Base-by-base conservation (phyloP, 2,113 vertebrate species). In the Nibea albiflora region DNA sequence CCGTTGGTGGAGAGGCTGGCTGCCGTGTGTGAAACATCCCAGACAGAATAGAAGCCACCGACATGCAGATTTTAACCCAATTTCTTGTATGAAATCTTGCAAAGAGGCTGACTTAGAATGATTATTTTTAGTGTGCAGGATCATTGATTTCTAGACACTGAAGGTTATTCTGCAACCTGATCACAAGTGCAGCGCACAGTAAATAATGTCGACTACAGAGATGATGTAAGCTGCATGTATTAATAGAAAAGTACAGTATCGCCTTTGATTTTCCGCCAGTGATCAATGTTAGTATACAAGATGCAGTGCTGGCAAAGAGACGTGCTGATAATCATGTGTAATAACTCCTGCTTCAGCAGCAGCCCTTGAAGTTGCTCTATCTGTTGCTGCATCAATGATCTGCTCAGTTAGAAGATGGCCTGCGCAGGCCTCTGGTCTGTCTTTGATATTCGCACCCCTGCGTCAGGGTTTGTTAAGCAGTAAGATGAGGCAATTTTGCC, bases 391-490 rank as follows among this genome's bases (percentile, higher is more conserved):
- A 90, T 93, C 90, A 78, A 28, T 81, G 76, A 88, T 81, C 74
- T 61, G 78, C 80, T 87, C 72, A 39, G 80, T 73, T 58, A 76
- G 80, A 84, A 60, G 76, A 76, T 58, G 65, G 80, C 70, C 87
- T 78, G 72, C 24, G 17, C 82, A 87, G 92, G 88, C 90, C 57
- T 88, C 50, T 66, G 71, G 76, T 72, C 79, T 57, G 53, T 82
- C 90, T 92, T 92, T 90, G 87, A 93, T 91, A 90, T 86, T 73
- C 69, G 73, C 60, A 71, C 73, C 86, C 69, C 50, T 76, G 84
- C 56, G 76, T 84, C 35, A 8, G 78, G 82, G 76, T 92, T 91
- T 90, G 84, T 91, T 87, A 89, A 80, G 82, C 85, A 90, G 84
- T 74, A 73, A 83, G 80, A 89, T 75, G 71, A 91, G 83, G 80